Percentiles rank a stretch among this genome's conserved stretches.
These are phyloP conservation scores for Molossus molossus DNA, from an alignment of 2,797 vertebrate genomes.

Conservation along the genomic window DNA sequence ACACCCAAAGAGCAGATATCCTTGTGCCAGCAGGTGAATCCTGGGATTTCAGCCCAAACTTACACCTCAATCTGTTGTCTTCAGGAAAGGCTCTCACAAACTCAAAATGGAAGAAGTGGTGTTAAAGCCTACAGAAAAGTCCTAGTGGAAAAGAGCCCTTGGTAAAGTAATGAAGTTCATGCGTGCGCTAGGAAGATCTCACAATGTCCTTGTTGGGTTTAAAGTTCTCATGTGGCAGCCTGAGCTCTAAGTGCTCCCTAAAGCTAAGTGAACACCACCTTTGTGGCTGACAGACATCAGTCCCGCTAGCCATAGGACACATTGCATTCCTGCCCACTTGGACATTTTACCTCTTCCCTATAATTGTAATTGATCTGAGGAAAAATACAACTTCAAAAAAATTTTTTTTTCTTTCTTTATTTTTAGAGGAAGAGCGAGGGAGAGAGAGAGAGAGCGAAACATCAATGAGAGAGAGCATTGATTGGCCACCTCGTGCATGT, in stretches of 20 bases:
- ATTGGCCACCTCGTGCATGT: too few species aligned
- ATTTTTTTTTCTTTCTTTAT: too few species aligned
- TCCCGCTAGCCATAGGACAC: not conserved
- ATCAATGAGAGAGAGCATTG: too few species aligned
- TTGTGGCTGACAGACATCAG: rapidly evolving
- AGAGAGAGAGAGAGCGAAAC: too few species aligned
- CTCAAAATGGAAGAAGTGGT: not conserved
- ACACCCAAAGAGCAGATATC: not conserved
- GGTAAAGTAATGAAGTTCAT: not conserved
- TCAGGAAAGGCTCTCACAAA: not conserved
- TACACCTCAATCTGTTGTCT: not conserved
- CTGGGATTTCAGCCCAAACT: not conserved
- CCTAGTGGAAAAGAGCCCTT: not conserved
- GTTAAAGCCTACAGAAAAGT: not conserved
- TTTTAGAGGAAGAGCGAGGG: too few species aligned
- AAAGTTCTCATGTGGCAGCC: not conserved
- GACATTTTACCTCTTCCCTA: not conserved
- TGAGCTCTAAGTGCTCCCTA: too few species aligned
- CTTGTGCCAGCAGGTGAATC: not conserved
- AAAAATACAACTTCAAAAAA: not conserved
- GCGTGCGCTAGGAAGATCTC: rapidly evolving
- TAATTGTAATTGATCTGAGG: not conserved
- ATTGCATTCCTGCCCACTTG: not conserved
- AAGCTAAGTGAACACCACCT: not conserved
- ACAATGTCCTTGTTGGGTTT: rapidly evolving